These are phyloP conservation scores for Piprites chloris DNA, from an alignment of 2,113 vertebrate species.

Conservation along the genomic window DNA sequence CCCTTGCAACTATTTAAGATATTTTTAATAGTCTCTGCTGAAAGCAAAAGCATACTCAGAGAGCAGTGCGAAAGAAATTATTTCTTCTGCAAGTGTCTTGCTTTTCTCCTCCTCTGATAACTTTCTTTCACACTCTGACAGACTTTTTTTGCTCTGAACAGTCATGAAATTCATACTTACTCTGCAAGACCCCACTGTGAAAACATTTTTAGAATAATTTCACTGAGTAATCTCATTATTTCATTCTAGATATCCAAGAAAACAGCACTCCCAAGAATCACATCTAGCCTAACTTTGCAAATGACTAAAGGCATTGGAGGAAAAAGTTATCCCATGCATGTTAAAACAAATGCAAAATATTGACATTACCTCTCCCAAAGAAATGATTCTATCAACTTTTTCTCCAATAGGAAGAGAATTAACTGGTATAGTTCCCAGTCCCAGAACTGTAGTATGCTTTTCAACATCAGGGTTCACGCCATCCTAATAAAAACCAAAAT, in stretches of 20 bases:
- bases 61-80: not conserved
- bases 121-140: not conserved
- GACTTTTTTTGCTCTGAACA: not conserved
- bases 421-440: conserved; percentile 30
- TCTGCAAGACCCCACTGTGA: not conserved
- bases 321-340: not conserved
- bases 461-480: conserved; percentile 56
- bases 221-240: not conserved
- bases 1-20: not conserved
- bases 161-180: not conserved
- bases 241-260: not conserved
- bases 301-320: not conserved
- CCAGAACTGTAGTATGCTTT: conserved; percentile 56
- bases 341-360: not conserved
- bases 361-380: conserved; percentile 69
- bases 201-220: not conserved
- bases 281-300: not conserved
- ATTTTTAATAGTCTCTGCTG: not conserved
- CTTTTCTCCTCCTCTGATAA: not conserved
- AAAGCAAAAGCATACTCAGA: not conserved
- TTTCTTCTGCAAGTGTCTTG: not conserved
- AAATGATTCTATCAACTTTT: conserved; percentile 11
- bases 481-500: conserved; percentile 48
- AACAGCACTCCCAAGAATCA: not conserved
- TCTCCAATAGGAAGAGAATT: conserved; percentile 69